These are phyloP conservation scores for Margarornis squamiger DNA, from an alignment of 2,797 vertebrate species.

Conservation along the genomic window DNA sequence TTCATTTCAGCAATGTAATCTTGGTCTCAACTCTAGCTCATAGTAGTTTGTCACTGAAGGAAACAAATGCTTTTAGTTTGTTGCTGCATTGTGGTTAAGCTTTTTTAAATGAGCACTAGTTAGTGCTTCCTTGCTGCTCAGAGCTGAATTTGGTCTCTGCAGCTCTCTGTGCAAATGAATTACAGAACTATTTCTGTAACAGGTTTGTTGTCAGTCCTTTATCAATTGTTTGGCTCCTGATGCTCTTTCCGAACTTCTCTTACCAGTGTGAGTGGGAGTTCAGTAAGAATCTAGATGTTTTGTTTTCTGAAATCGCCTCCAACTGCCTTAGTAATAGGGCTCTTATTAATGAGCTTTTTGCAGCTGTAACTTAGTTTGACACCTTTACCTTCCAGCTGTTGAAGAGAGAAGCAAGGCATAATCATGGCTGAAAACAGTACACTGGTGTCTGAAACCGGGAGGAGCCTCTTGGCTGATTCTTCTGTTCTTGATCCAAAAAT, in stretches of 20 bases:
- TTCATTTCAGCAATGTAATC: not conserved
- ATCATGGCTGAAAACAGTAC: constrained; percentile 90
- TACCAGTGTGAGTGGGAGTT: not conserved
- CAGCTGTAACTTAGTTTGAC: not conserved
- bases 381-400: constrained; percentile 30
- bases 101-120: not conserved
- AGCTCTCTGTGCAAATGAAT: not conserved
- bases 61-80: not conserved
- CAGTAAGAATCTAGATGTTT: not conserved
- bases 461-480: constrained; percentile 88
- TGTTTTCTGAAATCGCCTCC: not conserved
- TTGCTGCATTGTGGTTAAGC: not conserved
- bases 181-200: not conserved
- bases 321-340: not conserved
- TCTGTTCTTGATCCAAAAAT: constrained; percentile 90
- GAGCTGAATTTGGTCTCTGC: not conserved
- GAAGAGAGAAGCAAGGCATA: not conserved
- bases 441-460: constrained; percentile 78
- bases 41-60: not conserved
- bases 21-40: not conserved
- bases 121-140: not conserved
- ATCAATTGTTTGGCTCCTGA: not conserved
- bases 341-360: not conserved
- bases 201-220: not conserved
- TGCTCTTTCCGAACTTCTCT: not conserved